A percentile compares a stretch with the other conserved stretches of the same genome.
phyloP scores from a whole-genome alignment of 2,888 invertebrate genomes.

The Lasioglossum lativentre region DNA sequence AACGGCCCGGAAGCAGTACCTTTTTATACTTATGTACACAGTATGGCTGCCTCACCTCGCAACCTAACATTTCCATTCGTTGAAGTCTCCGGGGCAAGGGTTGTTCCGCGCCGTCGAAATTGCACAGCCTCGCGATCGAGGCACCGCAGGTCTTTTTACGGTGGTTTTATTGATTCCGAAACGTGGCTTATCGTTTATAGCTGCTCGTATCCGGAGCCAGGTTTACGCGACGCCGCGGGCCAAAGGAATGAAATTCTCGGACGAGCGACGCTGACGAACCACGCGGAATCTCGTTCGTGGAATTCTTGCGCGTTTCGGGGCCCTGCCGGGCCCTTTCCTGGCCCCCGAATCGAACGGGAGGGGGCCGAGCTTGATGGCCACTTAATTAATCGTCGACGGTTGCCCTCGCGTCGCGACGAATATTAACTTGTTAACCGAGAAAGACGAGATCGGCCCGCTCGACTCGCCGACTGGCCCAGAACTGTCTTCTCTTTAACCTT shows the following conservation, averaged over 20 bases:
- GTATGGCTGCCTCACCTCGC: background rate
- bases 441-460: background rate
- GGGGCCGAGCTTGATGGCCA: constrained; percentile 18
- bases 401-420: constrained; percentile 1
- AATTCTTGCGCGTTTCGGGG: constrained; percentile 42
- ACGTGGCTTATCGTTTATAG: constrained; percentile 31
- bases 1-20: background rate
- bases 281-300: constrained; percentile 53
- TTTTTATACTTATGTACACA: background rate
- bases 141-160: constrained; percentile 14
- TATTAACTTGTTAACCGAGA: constrained; percentile 24
- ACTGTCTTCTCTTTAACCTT: background rate
- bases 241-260: constrained; percentile 7
- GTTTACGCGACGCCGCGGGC: constrained; percentile 12
- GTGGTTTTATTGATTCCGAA: constrained; percentile 42
- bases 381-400: constrained; percentile 44
- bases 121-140: background rate
- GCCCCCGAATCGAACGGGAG: background rate
- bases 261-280: constrained; percentile 31
- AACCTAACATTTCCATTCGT: constrained; percentile 21
- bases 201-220: constrained; percentile 1
- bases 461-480: background rate
- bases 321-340: background rate
- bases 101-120: background rate
- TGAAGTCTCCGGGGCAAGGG: constrained; percentile 4